Conservation (phyloP, 2,113 vertebrate species). For the Brachypodius melanocephalos region DNA sequence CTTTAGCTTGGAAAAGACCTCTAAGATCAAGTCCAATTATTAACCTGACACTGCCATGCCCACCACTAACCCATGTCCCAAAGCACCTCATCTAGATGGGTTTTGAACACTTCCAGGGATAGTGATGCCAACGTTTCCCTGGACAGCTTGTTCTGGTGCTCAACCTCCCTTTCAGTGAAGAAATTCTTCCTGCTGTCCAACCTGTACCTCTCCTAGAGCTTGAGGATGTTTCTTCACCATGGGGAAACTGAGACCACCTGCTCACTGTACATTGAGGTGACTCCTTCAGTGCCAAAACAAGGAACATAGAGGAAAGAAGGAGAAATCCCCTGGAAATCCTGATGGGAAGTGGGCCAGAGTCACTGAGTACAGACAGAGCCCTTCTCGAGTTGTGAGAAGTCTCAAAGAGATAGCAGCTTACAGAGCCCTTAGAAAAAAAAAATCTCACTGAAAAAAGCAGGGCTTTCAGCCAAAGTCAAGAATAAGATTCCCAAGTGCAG, state of each 20-base stretch:
- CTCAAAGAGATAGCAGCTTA: background rate
- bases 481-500: background rate
- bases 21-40: background rate
- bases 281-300: background rate
- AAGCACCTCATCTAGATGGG: background rate
- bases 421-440: background rate
- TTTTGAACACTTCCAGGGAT: background rate
- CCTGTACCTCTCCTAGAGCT: background rate
- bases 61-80: background rate
- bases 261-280: background rate
- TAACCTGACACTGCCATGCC: background rate
- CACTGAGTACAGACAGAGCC: background rate
- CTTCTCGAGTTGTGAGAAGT: background rate
- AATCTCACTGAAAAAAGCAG: background rate
- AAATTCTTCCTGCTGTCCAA: background rate
- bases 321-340: background rate
- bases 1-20: background rate
- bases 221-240: background rate
- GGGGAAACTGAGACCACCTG: background rate
- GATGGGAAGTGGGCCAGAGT: background rate
- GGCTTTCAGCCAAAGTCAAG: background rate
- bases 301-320: background rate
- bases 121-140: background rate
- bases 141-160: background rate
- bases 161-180: background rate